phyloP scores from a whole-genome alignment of 2,888 invertebrate genomes.

The Aspidiotus destructor region DNA sequence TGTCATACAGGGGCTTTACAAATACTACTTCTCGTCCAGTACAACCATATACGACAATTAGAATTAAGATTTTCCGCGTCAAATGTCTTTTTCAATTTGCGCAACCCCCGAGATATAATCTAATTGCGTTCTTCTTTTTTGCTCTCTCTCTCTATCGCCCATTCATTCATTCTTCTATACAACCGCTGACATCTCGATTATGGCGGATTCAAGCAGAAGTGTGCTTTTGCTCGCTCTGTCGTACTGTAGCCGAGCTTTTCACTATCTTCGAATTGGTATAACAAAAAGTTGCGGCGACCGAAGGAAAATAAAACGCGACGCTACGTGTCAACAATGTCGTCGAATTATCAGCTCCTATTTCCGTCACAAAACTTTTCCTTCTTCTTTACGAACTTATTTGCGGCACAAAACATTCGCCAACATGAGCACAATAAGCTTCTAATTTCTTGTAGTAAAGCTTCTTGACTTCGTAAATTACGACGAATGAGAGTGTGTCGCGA shows the following conservation, averaged over 20 bases:
- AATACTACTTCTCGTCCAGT: not conserved
- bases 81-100: constrained; percentile 26
- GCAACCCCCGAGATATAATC: constrained; percentile 19
- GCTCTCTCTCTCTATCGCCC: not conserved
- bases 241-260: not conserved
- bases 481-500: too few species aligned
- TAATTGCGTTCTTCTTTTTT: constrained; percentile 21
- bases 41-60: constrained; percentile 13
- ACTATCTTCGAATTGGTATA: not conserved
- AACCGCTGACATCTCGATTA: not conserved
- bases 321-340: constrained; percentile 1
- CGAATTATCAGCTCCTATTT: not conserved
- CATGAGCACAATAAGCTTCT: not conserved
- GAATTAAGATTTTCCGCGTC: constrained; percentile 29
- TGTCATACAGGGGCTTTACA: not conserved
- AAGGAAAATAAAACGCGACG: too few species aligned
- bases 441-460: not conserved
- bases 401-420: not conserved
- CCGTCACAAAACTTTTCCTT: not conserved
- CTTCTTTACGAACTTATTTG: not conserved
- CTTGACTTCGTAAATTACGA: too few species aligned
- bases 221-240: not conserved
- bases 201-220: not conserved
- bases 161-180: not conserved
- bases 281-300: not conserved